Evolutionary conservation across 2,113 vertebrate genomes (phyloP).

Genomic region (Pelvicachromis taeniatus): DNA sequence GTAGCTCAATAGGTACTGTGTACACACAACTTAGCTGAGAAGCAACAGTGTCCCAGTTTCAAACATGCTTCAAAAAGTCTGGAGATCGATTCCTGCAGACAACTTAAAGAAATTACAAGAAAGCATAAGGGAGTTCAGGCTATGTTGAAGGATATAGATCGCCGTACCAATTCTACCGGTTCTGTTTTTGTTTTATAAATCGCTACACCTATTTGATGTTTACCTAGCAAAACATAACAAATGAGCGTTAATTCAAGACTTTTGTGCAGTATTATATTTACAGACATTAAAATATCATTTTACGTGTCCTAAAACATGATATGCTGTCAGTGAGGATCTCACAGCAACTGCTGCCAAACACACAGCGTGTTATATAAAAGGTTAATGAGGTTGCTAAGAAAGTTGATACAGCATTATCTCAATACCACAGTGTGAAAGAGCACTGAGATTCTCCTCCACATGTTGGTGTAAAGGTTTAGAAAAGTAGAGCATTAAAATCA

Average conservation of each 20-base stretch:
- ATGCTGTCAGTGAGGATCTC: neutral
- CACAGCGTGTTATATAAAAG: neutral
- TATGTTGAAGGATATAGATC: too few relatives aligned
- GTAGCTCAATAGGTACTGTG: neutral
- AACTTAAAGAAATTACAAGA: neutral
- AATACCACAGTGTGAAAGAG: neutral
- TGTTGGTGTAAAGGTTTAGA: neutral
- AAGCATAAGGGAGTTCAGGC: neutral
- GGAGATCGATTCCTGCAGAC: accelerated
- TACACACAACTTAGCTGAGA: neutral
- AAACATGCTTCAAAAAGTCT: neutral
- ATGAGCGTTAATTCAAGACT: neutral
- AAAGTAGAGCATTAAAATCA: neutral
- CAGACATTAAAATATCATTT: neutral
- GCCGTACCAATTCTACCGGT: neutral
- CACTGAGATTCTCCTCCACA: neutral
- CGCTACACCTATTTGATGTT: neutral
- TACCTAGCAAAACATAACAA: neutral
- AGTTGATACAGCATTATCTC: neutral
- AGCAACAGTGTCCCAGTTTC: neutral
- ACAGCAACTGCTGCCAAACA: neutral
- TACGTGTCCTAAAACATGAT: neutral
- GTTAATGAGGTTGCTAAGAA: neutral
- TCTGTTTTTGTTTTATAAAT: neutral
- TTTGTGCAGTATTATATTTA: neutral